Conservation (phyloP, 2,113 vertebrate species). For the Rhynchopsitta pachyrhyncha region DNA sequence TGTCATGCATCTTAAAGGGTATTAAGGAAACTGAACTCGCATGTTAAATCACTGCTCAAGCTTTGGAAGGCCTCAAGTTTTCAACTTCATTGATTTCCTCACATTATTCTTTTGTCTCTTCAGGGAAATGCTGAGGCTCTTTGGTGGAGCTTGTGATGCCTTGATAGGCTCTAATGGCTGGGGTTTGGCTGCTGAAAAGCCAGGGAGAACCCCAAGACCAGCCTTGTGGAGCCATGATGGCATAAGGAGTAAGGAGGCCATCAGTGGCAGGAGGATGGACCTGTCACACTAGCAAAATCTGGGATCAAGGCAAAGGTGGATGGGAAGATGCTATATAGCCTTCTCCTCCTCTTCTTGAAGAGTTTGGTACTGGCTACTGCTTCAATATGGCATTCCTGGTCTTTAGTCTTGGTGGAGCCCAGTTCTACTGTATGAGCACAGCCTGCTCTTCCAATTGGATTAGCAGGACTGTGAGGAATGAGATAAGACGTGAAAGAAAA, state of each 20-base stretch:
- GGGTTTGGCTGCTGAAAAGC: neutral
- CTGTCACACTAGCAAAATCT: neutral
- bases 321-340: neutral
- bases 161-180: rapidly evolving
- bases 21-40: neutral
- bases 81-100: neutral
- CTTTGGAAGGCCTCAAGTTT: neutral
- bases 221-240: neutral
- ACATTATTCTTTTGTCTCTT: neutral
- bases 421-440: neutral
- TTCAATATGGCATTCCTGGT: neutral
- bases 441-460: neutral
- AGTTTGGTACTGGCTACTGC: neutral
- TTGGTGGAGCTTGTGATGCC: neutral
- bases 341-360: neutral
- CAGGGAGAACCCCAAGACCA: neutral
- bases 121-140: neutral
- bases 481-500: neutral
- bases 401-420: neutral
- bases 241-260: neutral
- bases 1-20: neutral
- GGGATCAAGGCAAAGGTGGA: neutral
- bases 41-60: neutral
- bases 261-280: neutral
- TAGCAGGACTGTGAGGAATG: neutral